phyloP scores from a whole-genome alignment of 2,113 vertebrate species.

The Xiphophorus hellerii region DNA sequence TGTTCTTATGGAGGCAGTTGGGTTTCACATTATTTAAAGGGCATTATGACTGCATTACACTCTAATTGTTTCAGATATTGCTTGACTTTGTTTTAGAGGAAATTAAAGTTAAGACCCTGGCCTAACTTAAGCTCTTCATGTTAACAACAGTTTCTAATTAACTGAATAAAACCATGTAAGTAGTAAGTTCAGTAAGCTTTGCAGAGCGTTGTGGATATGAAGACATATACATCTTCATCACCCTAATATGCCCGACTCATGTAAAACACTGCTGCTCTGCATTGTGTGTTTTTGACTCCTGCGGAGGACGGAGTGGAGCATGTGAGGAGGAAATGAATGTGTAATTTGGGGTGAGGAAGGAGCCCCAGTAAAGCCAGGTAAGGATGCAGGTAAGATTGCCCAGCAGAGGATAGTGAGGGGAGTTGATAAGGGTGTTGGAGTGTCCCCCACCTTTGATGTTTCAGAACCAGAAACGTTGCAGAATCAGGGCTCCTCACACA shows the following conservation, averaged over 20 bases:
- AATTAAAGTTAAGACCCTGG: neutral
- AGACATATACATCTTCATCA: neutral
- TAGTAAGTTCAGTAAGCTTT: neutral
- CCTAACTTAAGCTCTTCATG: neutral
- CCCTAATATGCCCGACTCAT: neutral
- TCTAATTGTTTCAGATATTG: neutral
- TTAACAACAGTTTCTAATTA: neutral
- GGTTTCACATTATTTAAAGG: neutral
- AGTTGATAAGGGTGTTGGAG: neutral
- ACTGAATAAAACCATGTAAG: neutral
- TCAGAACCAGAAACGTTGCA: too few relatives aligned
- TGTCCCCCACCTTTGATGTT: too few relatives aligned
- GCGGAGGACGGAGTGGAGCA: neutral
- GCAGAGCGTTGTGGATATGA: neutral
- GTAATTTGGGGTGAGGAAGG: neutral
- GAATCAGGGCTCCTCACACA: too few relatives aligned
- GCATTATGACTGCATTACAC: neutral
- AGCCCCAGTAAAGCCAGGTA: neutral
- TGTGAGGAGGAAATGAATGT: neutral
- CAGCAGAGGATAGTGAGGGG: neutral
- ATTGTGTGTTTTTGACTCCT: neutral
- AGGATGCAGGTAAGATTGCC: neutral
- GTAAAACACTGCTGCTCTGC: neutral
- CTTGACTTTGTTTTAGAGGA: neutral
- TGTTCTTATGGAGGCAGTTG: too few relatives aligned